phyloP scores from a whole-genome alignment of 2,113 vertebrate genomes.

The Lycaon pictus region DNA sequence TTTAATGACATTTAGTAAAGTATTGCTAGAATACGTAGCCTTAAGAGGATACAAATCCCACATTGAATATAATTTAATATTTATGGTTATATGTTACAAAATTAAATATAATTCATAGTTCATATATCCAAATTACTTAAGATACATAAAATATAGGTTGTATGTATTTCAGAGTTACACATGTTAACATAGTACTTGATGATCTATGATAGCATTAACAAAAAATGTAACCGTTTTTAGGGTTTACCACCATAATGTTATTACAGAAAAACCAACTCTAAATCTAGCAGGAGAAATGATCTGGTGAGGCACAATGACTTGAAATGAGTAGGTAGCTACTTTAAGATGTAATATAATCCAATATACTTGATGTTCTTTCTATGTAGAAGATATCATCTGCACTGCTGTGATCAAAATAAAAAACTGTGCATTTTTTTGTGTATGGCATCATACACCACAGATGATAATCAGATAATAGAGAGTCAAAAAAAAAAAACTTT shows the following conservation, averaged over 20 bases:
- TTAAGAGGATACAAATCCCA: constrained; percentile 36
- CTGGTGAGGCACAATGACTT: background rate
- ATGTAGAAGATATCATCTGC: background rate
- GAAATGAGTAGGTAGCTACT: no score
- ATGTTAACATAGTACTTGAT: background rate
- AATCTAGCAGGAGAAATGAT: background rate
- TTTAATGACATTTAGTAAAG: constrained; percentile 39
- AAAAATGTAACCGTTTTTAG: constrained; percentile 13
- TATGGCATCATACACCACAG: background rate
- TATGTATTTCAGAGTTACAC: background rate
- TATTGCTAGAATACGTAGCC: background rate
- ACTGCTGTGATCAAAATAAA: background rate
- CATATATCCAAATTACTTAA: constrained; percentile 10
- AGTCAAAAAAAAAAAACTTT: background rate
- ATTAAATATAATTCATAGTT: background rate
- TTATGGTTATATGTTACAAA: background rate
- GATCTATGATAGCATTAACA: background rate
- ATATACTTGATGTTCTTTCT: constrained; percentile 1
- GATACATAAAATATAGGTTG: background rate
- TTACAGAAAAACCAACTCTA: background rate
- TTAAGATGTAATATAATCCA: constrained; percentile 16
- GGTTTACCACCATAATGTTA: background rate
- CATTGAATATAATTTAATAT: background rate
- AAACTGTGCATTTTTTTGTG: background rate
- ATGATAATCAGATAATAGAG: background rate